Evolutionary conservation across 2,113 vertebrate species (phyloP), one percentile per base, ranked within the genome.

Genomic region (Phylloscopus trochiloides): DNA sequence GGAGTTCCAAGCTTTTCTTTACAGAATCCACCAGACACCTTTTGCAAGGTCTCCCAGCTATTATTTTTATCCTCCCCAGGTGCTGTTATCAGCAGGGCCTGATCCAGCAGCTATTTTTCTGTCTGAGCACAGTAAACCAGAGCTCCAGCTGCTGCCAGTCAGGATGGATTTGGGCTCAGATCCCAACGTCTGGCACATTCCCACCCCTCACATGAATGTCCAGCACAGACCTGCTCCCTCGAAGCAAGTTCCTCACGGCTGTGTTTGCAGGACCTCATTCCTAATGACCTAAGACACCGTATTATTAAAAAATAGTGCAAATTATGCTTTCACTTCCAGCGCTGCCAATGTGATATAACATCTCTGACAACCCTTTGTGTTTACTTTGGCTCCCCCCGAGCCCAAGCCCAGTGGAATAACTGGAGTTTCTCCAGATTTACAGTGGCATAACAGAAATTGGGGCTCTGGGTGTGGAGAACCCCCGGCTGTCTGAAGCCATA

Each of bases 261-360:
- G 62, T 65, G 45, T 8, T 76, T 94, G 78, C 78, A 86, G 91
- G 90, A 70, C 34, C 67, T 96, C 85, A 83, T 48, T 92, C 75
- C 76, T 96, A 96, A 96, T 11, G 17, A 93, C 12, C 78, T 94
- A 70, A 90, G 96, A 92, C 93, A 95, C 55, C 51, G 1, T 29
- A 21, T 96, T 92, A 94, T 94, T 96, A 55, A 92, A 86, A 97
- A 95, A 88, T 71, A 45, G 90, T 13, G 63, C 93, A 90, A 95
- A 93, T 96, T 96, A 77, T 42, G 88, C 93, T 74, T 96, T 94
- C 88, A 80, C 78, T 74, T 92, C 4, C 31, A 17, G 24, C 2
- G 5, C n/a, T 90, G 59, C 72, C 83, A 29, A 67, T 24, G 82
- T 52, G 94, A 94, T 90, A 47, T 36, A 90, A 78, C 88, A 59